Conservation (phyloP, 2,113 vertebrate species). For the Osmerus eperlanus region DNA sequence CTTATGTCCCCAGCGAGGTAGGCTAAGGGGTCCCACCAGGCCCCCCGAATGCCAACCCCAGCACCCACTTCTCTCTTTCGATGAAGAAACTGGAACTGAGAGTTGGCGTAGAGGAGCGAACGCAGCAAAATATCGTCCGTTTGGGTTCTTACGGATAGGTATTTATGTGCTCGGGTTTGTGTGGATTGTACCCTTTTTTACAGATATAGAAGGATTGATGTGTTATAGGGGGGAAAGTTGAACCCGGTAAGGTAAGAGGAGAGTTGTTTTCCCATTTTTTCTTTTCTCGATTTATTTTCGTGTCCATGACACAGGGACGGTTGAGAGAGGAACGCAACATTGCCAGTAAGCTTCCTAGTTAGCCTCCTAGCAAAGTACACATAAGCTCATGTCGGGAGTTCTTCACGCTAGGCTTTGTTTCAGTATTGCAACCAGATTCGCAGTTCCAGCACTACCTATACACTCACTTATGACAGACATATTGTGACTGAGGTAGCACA, state of each 20-base stretch:
- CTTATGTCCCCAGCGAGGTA: slow-evolving; percentile 97
- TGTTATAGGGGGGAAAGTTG: slow-evolving; percentile 74
- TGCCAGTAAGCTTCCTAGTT: slow-evolving; percentile 39
- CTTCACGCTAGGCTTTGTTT: slow-evolving; percentile 3
- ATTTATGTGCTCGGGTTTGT: slow-evolving; percentile 99
- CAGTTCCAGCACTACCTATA: slow-evolving; percentile 19
- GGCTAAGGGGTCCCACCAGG: slow-evolving; percentile 95
- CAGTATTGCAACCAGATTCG: slow-evolving; percentile 18
- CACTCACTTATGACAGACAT: slow-evolving; percentile 19
- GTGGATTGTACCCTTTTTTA: slow-evolving; percentile 95
- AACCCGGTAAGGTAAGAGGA: slow-evolving; percentile 93
- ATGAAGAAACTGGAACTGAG: slow-evolving; percentile 93
- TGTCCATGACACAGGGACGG: slow-evolving; percentile 37
- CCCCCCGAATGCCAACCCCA: slow-evolving; percentile 91
- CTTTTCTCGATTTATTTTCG: slow-evolving; percentile 28
- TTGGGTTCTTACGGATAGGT: slow-evolving; percentile 99
- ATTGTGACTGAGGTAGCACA: slow-evolving; percentile 29
- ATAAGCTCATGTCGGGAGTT: slow-evolving; percentile 18
- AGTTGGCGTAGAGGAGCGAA: slow-evolving; percentile 97
- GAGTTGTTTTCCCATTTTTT: slow-evolving; percentile 63
- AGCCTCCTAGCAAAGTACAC: slow-evolving; percentile 21
- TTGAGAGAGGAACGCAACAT: slow-evolving; percentile 31
- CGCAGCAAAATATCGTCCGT: slow-evolving; percentile 96
- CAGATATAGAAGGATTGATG: slow-evolving; percentile 85
- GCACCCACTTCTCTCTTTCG: slow-evolving; percentile 91